Conservation (phyloP, 2,888 invertebrate genomes). For the Priocnemis perturbator region DNA sequence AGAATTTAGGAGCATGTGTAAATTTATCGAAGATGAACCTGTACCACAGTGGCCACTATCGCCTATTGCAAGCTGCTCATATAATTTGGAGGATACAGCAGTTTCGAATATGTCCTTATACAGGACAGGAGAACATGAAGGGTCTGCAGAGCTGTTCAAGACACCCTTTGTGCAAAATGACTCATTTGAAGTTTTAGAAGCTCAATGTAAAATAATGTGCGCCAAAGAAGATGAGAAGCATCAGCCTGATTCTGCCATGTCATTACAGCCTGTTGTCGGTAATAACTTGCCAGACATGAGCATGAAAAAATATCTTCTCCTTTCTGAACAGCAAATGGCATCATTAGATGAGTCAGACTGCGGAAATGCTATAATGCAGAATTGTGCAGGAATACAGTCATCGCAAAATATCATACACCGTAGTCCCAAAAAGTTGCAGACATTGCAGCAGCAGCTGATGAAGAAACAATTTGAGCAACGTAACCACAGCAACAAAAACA, state of each 20-base stretch:
- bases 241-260: neutral
- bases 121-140: constrained; percentile 22
- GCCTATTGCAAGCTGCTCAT: constrained; percentile 17
- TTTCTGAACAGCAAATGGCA: constrained; percentile 63
- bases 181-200: constrained; percentile 47
- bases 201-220: constrained; percentile 38
- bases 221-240: constrained; percentile 18
- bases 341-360: constrained; percentile 20
- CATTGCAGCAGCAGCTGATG: no score
- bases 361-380: no score
- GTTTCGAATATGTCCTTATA: constrained; percentile 11
- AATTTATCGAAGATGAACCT: constrained; percentile 69
- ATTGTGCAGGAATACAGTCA: no score
- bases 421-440: no score
- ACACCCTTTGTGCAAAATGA: constrained; percentile 45
- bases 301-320: constrained; percentile 38
- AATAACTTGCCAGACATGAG: constrained; percentile 40
- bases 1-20: constrained; percentile 65
- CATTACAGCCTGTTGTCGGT: constrained; percentile 22
- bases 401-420: no score
- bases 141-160: constrained; percentile 31
- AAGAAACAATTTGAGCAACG: no score
- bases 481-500: no score
- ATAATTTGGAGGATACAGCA: neutral
- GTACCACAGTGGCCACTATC: constrained; percentile 63